Percentiles rank a stretch among this genome's conserved stretches.
Evolutionary conservation across 2,888 invertebrate genomes (phyloP).

Genomic region (Drymonia ruficornis): DNA sequence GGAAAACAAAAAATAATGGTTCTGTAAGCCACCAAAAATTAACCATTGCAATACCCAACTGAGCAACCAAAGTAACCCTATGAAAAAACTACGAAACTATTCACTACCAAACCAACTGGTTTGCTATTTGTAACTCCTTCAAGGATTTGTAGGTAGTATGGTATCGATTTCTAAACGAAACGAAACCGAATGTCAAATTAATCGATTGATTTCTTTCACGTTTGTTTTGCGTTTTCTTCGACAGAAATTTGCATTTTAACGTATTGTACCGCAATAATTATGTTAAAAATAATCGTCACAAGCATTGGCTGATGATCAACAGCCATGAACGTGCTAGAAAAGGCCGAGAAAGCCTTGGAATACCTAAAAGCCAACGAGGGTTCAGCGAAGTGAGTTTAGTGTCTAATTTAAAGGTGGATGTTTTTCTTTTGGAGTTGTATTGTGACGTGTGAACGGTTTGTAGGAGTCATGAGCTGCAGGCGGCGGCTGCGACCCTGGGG

Average conservation of each 20-base stretch:
- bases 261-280: conserved; percentile 35
- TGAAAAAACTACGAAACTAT: too few species aligned
- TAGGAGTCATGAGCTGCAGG: conserved; percentile 76
- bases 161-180: too few species aligned
- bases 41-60: too few species aligned
- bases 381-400: conserved; percentile 65
- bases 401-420: conserved; percentile 23
- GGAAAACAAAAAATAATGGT: too few species aligned
- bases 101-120: too few species aligned
- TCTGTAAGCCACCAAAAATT: too few species aligned
- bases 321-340: conserved; percentile 78
- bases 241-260: conserved; percentile 41
- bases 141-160: too few species aligned
- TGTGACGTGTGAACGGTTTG: conserved; percentile 34
- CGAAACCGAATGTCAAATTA: not conserved
- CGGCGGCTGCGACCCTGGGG: conserved; percentile 74
- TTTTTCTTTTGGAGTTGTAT: conserved; percentile 18
- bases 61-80: too few species aligned
- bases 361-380: conserved; percentile 71
- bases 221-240: conserved; percentile 56
- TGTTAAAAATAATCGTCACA: conserved; percentile 31
- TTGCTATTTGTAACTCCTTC: conserved; percentile 3
- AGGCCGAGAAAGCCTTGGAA: conserved; percentile 79
- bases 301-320: conserved; percentile 38
- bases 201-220: conserved; percentile 58